Evolutionary conservation across 2,888 invertebrate genomes (phyloP), one percentile per base, ranked within the genome.

Genomic region (Marasmarcha lunaedactyla): DNA sequence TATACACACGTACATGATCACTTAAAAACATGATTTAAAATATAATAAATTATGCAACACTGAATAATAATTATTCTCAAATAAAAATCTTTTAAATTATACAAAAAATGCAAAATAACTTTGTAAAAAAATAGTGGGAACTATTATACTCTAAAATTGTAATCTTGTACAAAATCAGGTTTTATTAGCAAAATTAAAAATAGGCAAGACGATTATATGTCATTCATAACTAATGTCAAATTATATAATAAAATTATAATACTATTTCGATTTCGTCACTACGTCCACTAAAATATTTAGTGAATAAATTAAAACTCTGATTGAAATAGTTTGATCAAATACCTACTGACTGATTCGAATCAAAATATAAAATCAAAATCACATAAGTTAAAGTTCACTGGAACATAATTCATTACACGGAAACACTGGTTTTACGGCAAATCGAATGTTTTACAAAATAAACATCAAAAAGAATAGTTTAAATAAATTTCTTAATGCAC

Each of bases 31-130:
- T 56, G 50, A n/a, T 49, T 67, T 68, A 71, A 66, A 71, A 71
- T 67, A 67, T 53, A 70, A 76, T 76, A 78, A 78, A 76, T 77
- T 76, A 78, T 61, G 70, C 70, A 78, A 78, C 68, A 71, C 61
- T 20, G 30, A 30, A 30, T 30, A n/a, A 30, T 9, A 11, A 7
- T 9, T n/a, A n/a, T 40, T 47, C 42, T 37, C 48, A 50, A 51
- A 50, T 42, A 49, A 52, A 43, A 47, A 40, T 43, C 48, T 45
- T 47, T 46, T 46, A 47, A 47, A 51, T 49, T 46, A 45, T 46
- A 38, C 46, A 46, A 44, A 38, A n/a, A 41, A 37, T 41, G 34
- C 13, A 37, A 35, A 35, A 54, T 49, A 30, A 30, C 3, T 3
- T 46, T 43, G 15, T 41, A 50, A 42, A 46, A 48, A 26, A 37